These are phyloP conservation scores for Menidia beryllina DNA, from an alignment of 2,113 vertebrate genomes.

Conservation along the genomic window DNA sequence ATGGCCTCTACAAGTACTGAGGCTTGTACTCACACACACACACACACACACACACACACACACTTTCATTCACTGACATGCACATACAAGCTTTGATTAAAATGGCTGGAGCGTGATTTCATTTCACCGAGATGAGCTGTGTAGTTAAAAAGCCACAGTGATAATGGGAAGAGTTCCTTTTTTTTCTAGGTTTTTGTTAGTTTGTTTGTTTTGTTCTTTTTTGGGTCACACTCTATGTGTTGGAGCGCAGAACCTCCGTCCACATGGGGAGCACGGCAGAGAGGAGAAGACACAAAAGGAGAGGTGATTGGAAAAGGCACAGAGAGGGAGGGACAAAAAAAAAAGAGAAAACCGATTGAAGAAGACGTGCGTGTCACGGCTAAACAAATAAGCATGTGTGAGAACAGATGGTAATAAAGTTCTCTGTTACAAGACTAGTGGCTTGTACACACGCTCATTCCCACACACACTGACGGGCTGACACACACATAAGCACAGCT, in stretches of 20 bases:
- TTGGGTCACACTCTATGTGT: constrained; percentile 36
- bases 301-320: constrained; percentile 62
- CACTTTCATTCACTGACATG: constrained; percentile 9
- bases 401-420: constrained; percentile 81
- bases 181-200: neutral
- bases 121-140: constrained; percentile 47
- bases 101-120: constrained; percentile 55
- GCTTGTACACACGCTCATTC: constrained; percentile 37
- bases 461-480: constrained; percentile 14
- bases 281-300: constrained; percentile 32
- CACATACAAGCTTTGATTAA: constrained; percentile 62
- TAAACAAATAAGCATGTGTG: constrained; percentile 82
- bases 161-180: too few species aligned
- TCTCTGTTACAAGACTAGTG: constrained; percentile 72
- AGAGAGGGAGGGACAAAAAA: constrained; percentile 41
- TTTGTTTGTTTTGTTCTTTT: neutral
- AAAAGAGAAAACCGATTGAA: constrained; percentile 68
- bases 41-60: neutral
- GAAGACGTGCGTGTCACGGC: constrained; percentile 71
- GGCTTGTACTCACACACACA: constrained; percentile 26
- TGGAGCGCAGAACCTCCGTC: constrained; percentile 32
- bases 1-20: constrained; percentile 75
- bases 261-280: neutral
- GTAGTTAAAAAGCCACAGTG: constrained; percentile 55
- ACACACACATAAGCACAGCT: constrained; percentile 59